Base-by-base conservation (phyloP, 2,888 invertebrate genomes). In the Tenthredo livida region DNA sequence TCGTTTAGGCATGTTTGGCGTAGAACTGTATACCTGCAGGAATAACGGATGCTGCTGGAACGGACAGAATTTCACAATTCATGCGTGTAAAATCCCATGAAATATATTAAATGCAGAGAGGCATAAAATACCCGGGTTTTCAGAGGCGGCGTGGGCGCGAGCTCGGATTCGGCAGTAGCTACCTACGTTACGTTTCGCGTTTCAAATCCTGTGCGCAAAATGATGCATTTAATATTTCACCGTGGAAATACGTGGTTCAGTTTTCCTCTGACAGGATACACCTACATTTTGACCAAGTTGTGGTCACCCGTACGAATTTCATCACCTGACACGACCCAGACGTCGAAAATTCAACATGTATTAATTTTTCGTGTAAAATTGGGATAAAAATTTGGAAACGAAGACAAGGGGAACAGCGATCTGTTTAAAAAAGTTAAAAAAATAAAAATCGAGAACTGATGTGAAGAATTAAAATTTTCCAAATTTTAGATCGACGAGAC, bases 21-120 rank as follows among this genome's bases (percentile, higher is more conserved):
- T 61, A 67, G 67, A 33, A 67, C 67, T 29, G 33, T 21, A 67
- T 17, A 33, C 6, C n/a, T n/a, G n/a, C 2, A 67, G 21, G 21
- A 21, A 73, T 21, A 73, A 43, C 10, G 43, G 72, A 43, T 43
- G 72, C 72, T 50, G 77, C 17, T 50, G 33, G 84, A 65, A 58
- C 47, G 83, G 72, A 72, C 85, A 73, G 84, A 77, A 86, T 87
- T 87, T 88, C 83, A 75, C 87, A 77, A 88, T 88, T 88, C 87
- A 88, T 87, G 86, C 87, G 87, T 87, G 86, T 85, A 88, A 77
- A 77, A 89, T 89, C 89, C 87, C 87, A 89, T 88, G 87, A 90
- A 89, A 87, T 88, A 87, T 86, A 87, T 89, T 88, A 88, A 90
- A 89, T 85, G 84, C 86, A 84, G 77, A 82, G 75, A 50, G 43